Evolutionary conservation across 2,113 vertebrate genomes (phyloP), one percentile per base, ranked within the genome.

Genomic region (Pygoscelis antarcticus): DNA sequence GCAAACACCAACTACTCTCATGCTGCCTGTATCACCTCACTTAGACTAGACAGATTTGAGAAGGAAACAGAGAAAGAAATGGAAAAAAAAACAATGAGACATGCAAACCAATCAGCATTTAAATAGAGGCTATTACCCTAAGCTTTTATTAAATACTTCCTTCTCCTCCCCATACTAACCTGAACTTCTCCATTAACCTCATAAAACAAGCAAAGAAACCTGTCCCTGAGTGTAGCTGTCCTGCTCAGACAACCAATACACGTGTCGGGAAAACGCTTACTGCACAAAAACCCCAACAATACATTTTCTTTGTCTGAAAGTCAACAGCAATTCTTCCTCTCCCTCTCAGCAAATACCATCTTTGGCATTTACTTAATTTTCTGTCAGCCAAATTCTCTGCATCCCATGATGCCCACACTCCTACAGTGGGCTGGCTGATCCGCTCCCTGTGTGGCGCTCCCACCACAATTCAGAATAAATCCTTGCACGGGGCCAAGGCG

Each of bases 401-500:
- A 27, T 51, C 27, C 70, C 18, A 2, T 4, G 60, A 49, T 2
- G 29, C 54, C 65, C 60, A 57, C 47, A 1, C 71, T 87, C 58
- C 42, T 17, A 27, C 17, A 4, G 8, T 0, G 0, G 8, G 5
- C 54, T 61, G 58, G 47, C 76, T 34, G 80, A 26, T 26, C 71
- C 7, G 46, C 71, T 78, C 23, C 77, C 23, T 61, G 18, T 5
- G 5, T 17, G 26, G 58, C 1, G 19, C 42, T 51, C 47, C 54
- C 55, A 69, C 47, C 51, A 13, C 7, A 52, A 42, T 21, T 30
- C 38, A 13, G 22, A 29, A 18, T 12, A 65, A 64, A 57, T 20
- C 55, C 16, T 34, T 36, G 61, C 0, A 0, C 0, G 0, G 30
- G 47, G 34, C 29, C 17, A 40, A 75, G 49, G 32, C 1, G 0